Evolutionary conservation across 2,888 invertebrate genomes (phyloP).

Genomic region (Limenitis camilla): DNA sequence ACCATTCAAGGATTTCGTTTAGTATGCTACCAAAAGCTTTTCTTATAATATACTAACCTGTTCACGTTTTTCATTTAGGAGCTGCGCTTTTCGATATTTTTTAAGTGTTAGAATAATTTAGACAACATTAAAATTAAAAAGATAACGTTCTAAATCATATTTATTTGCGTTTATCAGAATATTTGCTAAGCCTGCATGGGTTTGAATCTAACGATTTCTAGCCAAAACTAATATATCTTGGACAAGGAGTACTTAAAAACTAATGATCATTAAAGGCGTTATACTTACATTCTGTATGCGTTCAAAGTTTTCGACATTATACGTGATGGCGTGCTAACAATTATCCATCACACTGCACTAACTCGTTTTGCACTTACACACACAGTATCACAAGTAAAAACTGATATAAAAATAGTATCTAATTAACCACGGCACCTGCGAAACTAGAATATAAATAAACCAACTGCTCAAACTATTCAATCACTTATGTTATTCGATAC

Average conservation of each 20-base stretch:
- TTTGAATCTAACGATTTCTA: not conserved
- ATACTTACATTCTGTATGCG: constrained; percentile 92
- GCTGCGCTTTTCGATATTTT: constrained; percentile 70
- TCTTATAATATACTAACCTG: too few relatives aligned
- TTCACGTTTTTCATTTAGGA: too few relatives aligned
- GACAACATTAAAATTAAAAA: too few relatives aligned
- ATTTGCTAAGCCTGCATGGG: not conserved
- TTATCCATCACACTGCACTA: constrained; percentile 55
- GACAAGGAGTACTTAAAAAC: not conserved
- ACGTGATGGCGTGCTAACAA: constrained; percentile 32
- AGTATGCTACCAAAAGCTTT: too few relatives aligned
- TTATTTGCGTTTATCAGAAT: too few relatives aligned
- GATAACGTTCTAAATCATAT: too few relatives aligned
- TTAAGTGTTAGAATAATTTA: too few relatives aligned
- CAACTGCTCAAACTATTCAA: not conserved
- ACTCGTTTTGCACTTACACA: constrained; percentile 35
- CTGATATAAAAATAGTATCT: constrained; percentile 27
- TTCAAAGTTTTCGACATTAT: constrained; percentile 91
- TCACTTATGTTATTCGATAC: not conserved
- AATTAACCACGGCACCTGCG: constrained; percentile 15
- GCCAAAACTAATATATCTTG: too few relatives aligned
- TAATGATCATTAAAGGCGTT: not conserved
- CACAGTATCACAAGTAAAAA: constrained; percentile 32
- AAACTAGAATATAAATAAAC: not conserved
- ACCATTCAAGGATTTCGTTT: not conserved